phyloP scores from a whole-genome alignment of 2,888 invertebrate genomes.

The Coremacera marginata region DNA sequence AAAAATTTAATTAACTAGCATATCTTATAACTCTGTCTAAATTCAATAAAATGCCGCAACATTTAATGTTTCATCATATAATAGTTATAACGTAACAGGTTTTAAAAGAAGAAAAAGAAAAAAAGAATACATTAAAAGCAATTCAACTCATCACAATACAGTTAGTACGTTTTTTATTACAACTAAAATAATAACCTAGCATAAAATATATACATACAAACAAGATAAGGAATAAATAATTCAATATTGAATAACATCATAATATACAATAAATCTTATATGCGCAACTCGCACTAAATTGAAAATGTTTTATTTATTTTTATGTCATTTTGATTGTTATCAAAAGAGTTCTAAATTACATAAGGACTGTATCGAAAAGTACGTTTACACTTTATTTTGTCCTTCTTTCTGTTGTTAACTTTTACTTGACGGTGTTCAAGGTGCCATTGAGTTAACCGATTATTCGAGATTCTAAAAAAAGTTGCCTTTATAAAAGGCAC shows the following conservation, averaged over 20 bases:
- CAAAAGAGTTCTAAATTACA: too few species aligned
- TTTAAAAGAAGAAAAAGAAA: not conserved
- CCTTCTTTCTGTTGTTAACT: too few species aligned
- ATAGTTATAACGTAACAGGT: constrained; percentile 10
- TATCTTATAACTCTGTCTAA: not conserved
- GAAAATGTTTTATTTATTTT: not conserved
- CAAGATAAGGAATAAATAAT: not conserved
- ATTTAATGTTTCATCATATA: constrained; percentile 19
- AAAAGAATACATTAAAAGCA: not conserved
- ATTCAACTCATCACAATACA: constrained; percentile 16
- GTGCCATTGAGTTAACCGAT: too few species aligned
- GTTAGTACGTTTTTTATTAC: constrained; percentile 24
- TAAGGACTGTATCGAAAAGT: too few species aligned
- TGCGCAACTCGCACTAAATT: constrained; percentile 25
- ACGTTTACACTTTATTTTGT: too few species aligned
- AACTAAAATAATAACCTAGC: constrained; percentile 20
- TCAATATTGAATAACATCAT: constrained; percentile 4
- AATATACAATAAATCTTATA: constrained; percentile 23
- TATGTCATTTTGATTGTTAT: too few species aligned
- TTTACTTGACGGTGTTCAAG: too few species aligned
- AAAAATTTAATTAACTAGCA: not conserved
- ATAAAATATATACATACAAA: constrained; percentile 21
- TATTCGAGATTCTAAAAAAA: too few species aligned
- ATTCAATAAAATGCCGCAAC: constrained; percentile 7
- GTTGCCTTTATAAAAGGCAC: too few species aligned